These are phyloP conservation scores for Syngnathus floridae DNA, from an alignment of 2,113 vertebrate genomes.

Conservation along the genomic window DNA sequence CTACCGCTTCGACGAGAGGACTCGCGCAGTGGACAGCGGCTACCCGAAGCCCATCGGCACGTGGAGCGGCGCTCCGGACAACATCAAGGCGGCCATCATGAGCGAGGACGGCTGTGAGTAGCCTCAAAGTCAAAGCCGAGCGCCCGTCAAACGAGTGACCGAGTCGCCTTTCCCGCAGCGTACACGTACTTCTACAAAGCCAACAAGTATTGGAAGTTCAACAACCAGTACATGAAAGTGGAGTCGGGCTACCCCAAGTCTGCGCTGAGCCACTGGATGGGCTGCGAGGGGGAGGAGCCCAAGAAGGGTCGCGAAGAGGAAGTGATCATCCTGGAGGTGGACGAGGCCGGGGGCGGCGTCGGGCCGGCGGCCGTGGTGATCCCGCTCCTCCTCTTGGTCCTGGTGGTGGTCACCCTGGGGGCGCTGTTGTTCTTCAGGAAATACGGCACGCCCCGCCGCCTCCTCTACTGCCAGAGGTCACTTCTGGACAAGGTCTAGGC, in stretches of 20 bases:
- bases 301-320: slow-evolving; percentile 70
- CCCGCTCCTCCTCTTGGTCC: slow-evolving; percentile 77
- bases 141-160: background rate
- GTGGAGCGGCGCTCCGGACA: slow-evolving; percentile 83
- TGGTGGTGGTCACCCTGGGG: slow-evolving; percentile 75
- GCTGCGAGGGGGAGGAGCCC: slow-evolving; percentile 71
- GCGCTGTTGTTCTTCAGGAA: slow-evolving; percentile 80
- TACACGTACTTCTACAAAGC: slow-evolving; percentile 91
- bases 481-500: slow-evolving; percentile 87
- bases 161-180: slow-evolving; percentile 51
- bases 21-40: slow-evolving; percentile 72
- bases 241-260: slow-evolving; percentile 86
- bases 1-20: slow-evolving; percentile 82
- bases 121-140: background rate
- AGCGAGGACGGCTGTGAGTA: slow-evolving; percentile 78
- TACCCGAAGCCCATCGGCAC: slow-evolving; percentile 83
- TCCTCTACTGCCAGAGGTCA: slow-evolving; percentile 87
- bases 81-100: slow-evolving; percentile 80
- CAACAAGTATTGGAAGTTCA: slow-evolving; percentile 91
- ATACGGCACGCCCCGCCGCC: slow-evolving; percentile 81
- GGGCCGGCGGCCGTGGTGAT: slow-evolving; percentile 71
- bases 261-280: slow-evolving; percentile 82
- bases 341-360: slow-evolving; percentile 54
- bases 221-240: slow-evolving; percentile 85
- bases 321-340: slow-evolving; percentile 76